A percentile compares a stretch with the other conserved stretches of the same genome.
phyloP scores from a whole-genome alignment of 1,140 invertebrate genomes.

The Monochamus saltuarius region DNA sequence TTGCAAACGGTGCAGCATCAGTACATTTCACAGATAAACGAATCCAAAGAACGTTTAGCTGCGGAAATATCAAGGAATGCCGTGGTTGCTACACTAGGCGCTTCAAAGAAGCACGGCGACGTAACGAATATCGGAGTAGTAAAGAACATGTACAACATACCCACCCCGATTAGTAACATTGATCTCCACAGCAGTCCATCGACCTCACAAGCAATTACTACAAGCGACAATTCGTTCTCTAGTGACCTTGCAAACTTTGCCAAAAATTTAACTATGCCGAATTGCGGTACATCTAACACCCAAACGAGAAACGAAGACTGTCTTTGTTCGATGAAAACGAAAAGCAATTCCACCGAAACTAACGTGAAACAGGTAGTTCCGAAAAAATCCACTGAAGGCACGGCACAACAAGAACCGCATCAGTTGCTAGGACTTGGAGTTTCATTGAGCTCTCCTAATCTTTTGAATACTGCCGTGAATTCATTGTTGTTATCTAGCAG shows the following conservation, averaged over 20 bases:
- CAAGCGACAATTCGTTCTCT: constrained; percentile 35
- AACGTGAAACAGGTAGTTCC: constrained; percentile 9
- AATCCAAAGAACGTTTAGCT: constrained; percentile 78
- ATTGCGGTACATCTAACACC: neutral
- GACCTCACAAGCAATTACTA: constrained; percentile 33
- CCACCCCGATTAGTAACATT: constrained; percentile 6
- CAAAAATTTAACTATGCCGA: neutral
- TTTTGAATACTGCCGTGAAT: constrained; percentile 45
- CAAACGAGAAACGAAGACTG: constrained; percentile 11
- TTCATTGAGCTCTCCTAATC: constrained; percentile 50
- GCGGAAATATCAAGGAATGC: constrained; percentile 73
- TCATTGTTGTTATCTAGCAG: constrained; percentile 52
- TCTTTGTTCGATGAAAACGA: constrained; percentile 10
- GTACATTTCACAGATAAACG: constrained; percentile 77
- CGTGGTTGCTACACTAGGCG: constrained; percentile 55
- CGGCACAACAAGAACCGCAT: constrained; percentile 29
- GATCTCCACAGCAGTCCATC: constrained; percentile 21
- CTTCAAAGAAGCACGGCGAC: constrained; percentile 37
- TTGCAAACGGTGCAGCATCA: constrained; percentile 79
- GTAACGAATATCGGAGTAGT: constrained; percentile 31
- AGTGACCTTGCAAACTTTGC: constrained; percentile 18
- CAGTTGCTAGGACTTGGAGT: constrained; percentile 39
- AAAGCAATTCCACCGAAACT: constrained; percentile 7
- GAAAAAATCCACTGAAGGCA: constrained; percentile 20
- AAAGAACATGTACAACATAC: constrained; percentile 39